Evolutionary conservation across 2,888 invertebrate species (phyloP).

Genomic region (Nomada fabriciana): DNA sequence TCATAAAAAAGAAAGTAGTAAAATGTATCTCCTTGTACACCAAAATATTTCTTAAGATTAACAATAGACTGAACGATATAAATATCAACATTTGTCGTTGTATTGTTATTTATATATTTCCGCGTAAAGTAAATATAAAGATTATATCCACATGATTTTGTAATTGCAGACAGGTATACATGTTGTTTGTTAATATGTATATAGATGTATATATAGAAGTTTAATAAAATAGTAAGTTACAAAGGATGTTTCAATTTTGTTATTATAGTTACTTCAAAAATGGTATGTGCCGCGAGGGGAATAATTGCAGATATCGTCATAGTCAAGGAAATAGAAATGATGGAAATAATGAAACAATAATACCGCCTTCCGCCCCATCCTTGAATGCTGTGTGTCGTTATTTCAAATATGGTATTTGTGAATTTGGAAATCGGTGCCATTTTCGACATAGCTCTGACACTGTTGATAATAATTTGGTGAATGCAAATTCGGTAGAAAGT

Average conservation of each 20-base stretch:
- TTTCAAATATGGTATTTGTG: conserved; percentile 81
- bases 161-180: not conserved
- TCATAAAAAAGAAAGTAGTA: not conserved
- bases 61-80: not conserved
- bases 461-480: conserved; percentile 37
- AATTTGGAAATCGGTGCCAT: conserved; percentile 79
- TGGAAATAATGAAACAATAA: conserved; percentile 62
- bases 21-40: not conserved
- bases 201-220: not conserved
- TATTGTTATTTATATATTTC: too few species aligned
- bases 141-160: not conserved
- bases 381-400: conserved; percentile 74
- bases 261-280: conserved; percentile 81
- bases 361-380: conserved; percentile 57
- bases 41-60: conserved; percentile 11
- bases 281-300: conserved; percentile 81
- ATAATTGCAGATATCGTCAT: conserved; percentile 81
- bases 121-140: too few species aligned
- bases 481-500: conserved; percentile 65
- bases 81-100: not conserved
- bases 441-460: conserved; percentile 74
- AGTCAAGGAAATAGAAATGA: conserved; percentile 71
- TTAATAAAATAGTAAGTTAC: not conserved
- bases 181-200: not conserved
- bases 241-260: not conserved